These are phyloP conservation scores for Drosophila nr. medialis DNA, from an alignment of 2,888 invertebrate species.

Conservation along the genomic window DNA sequence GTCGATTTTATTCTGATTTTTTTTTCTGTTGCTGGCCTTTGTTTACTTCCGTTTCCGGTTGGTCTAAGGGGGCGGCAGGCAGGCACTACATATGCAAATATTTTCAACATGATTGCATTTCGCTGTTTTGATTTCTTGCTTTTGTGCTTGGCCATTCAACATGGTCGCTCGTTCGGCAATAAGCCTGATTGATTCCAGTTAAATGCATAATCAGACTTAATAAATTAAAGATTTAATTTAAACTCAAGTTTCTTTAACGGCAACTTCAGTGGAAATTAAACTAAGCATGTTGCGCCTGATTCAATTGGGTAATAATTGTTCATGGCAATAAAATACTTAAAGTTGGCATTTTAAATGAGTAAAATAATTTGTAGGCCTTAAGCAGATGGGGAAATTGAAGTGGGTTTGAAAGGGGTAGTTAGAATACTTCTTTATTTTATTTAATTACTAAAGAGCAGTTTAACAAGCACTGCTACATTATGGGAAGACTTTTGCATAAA, in stretches of 20 bases:
- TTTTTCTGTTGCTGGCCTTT: slow-evolving; percentile 49
- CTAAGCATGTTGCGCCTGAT: neutral
- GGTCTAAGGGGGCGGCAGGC: neutral
- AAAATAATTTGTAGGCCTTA: neutral
- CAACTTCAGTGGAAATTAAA: slow-evolving; percentile 16
- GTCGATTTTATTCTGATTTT: neutral
- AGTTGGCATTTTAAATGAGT: neutral
- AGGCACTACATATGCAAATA: slow-evolving; percentile 65
- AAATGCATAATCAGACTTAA: slow-evolving; percentile 37
- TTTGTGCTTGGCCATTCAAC: slow-evolving; percentile 24
- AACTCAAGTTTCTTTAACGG: neutral
- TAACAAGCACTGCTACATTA: neutral
- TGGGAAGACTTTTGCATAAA: neutral
- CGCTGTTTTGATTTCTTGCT: slow-evolving; percentile 55
- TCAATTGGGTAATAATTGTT: neutral
- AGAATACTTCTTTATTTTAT: neutral
- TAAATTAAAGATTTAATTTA: slow-evolving; percentile 26
- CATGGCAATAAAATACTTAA: neutral
- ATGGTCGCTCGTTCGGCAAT: neutral
- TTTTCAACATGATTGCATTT: slow-evolving; percentile 76
- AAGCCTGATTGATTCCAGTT: slow-evolving; percentile 35
- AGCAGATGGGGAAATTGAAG: neutral
- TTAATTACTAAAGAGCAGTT: neutral
- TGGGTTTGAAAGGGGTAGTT: neutral
- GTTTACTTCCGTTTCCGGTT: slow-evolving; percentile 77